phyloP scores from a whole-genome alignment of 2,797 vertebrate genomes.

The Anolis apletophallus region DNA sequence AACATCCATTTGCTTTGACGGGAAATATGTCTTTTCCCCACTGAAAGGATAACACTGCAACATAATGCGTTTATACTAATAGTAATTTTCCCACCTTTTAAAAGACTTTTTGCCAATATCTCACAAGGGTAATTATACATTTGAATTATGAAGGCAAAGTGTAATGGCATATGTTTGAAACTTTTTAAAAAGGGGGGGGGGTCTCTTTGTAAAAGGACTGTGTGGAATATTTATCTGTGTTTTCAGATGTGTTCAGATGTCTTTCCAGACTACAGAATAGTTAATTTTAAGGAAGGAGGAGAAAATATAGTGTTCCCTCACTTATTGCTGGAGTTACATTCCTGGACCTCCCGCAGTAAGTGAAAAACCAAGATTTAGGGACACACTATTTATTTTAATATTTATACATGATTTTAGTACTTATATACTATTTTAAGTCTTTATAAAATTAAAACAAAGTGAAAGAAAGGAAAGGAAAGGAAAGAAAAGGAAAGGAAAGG shows the following conservation, averaged over 20 bases:
- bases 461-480: too few relatives aligned
- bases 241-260: neutral
- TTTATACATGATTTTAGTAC: too few relatives aligned
- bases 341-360: too few relatives aligned
- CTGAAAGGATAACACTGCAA: neutral
- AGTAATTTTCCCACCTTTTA: constrained; percentile 9
- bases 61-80: constrained; percentile 2
- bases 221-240: neutral
- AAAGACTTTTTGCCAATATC: neutral
- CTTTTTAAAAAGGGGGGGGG: neutral
- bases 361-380: too few relatives aligned
- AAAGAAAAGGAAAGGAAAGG: too few relatives aligned
- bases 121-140: neutral
- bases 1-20: neutral
- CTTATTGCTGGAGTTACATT: too few relatives aligned
- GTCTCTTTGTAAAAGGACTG: neutral
- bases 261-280: neutral
- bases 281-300: too few relatives aligned
- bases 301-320: too few relatives aligned
- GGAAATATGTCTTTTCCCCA: neutral
- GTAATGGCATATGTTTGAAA: neutral
- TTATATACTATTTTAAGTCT: too few relatives aligned
- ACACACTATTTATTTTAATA: too few relatives aligned
- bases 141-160: neutral
- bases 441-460: too few relatives aligned